Conservation (phyloP, 2,797 vertebrate species). For the Anisognathus igniventris region DNA sequence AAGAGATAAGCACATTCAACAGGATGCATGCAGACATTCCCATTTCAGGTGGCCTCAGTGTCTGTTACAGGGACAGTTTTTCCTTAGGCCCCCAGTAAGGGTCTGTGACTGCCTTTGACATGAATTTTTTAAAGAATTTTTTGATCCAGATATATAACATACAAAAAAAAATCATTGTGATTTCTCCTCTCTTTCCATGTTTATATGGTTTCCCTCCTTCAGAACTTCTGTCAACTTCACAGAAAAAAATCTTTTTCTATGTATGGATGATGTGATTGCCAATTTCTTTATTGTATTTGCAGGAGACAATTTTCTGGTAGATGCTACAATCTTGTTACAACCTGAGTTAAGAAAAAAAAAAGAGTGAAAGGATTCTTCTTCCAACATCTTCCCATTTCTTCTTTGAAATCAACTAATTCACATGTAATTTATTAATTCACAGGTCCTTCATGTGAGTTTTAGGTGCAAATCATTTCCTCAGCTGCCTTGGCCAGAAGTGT, state of each 20-base stretch:
- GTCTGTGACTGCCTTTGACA: neutral
- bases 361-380: neutral
- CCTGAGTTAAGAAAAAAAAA: neutral
- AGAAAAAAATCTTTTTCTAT: neutral
- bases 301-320: neutral
- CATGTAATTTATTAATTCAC: neutral
- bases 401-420: neutral
- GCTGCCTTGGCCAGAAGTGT: neutral
- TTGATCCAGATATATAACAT: neutral
- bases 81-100: neutral
- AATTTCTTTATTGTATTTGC: neutral
- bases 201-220: neutral
- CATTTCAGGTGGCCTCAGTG: neutral
- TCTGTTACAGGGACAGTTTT: neutral
- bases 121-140: neutral
- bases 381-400: neutral
- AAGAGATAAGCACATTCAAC: neutral
- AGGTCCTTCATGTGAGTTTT: neutral
- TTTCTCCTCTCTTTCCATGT: neutral
- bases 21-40: neutral
- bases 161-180: neutral
- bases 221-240: neutral
- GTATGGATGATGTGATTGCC: accelerated
- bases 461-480: neutral
- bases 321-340: neutral